A percentile compares a stretch with the other conserved stretches of the same genome.
These are phyloP conservation scores for Pterophyllum scalare DNA, from an alignment of 2,113 vertebrate genomes.

Conservation along the genomic window DNA sequence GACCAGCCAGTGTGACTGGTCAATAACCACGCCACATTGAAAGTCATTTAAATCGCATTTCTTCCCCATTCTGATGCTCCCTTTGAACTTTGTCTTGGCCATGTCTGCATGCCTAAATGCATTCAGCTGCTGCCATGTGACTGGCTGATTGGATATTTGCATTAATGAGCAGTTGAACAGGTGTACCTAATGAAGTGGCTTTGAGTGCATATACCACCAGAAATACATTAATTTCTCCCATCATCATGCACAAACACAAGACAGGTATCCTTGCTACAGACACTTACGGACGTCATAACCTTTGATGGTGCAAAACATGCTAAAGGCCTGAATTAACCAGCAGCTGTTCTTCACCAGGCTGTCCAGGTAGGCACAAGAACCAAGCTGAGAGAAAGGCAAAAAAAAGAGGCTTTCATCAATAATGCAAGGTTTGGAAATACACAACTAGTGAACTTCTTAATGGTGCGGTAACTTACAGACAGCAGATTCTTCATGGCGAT, in stretches of 20 bases:
- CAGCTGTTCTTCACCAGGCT: constrained; percentile 76
- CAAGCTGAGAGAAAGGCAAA: constrained; percentile 61
- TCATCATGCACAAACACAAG: neutral
- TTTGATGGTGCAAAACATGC: constrained; percentile 82
- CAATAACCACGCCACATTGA: too few relatives aligned
- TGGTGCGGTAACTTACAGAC: constrained; percentile 60
- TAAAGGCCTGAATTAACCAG: constrained; percentile 82
- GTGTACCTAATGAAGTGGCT: neutral
- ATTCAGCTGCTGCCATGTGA: neutral
- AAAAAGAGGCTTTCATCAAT: neutral
- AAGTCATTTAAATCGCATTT: neutral
- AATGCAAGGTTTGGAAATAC: neutral
- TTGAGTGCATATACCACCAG: neutral
- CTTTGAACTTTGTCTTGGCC: neutral
- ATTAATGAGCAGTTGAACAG: neutral
- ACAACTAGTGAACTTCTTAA: neutral
- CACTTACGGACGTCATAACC: constrained; percentile 80
- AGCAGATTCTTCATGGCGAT: constrained; percentile 82
- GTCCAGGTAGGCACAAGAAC: constrained; percentile 79
- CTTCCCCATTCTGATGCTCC: too few relatives aligned
- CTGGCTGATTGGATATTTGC: neutral
- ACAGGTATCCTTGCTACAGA: neutral
- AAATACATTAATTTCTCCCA: neutral
- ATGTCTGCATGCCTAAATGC: neutral
- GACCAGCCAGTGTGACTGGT: too few relatives aligned